Base-by-base conservation (phyloP, 2,797 vertebrate species). In the Mareca penelope region DNA sequence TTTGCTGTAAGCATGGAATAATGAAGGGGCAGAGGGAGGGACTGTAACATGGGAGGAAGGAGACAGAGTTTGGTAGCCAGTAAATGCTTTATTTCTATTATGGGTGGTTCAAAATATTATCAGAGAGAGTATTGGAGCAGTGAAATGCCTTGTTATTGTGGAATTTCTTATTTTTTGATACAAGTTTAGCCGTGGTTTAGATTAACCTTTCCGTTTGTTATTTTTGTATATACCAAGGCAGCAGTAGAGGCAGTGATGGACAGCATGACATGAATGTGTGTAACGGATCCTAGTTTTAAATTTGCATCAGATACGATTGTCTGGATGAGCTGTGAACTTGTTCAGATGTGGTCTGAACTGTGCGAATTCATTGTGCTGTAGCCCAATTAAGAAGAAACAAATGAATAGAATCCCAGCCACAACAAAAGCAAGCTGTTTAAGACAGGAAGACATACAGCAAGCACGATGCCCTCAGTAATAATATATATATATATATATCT, bases 241-340 rank as follows among this genome's bases (percentile, higher is more conserved):
- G 15, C 24, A 23, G 76, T 68, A 81, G 80, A 93, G 86, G 35
- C 42, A 28, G 31, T 48, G 40, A 69, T 88, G 33, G 71, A 28
- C 75, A 93, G 40, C n/a, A 18, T 42, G 56, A 75, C 55, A 50
- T 79, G 59, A 78, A 83, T 37, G 9, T 61, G 22, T 88, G 15
- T 73, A 65, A 72, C 48, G 53, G 57, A 78, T 78, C 29, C 31
- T 65, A 37, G 79, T 60, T 91, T 93, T 42, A 64, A 65, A 79
- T 78, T 90, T 89, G 24, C 55, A 53, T 90, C 57, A 69, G 46
- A 59, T 91, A 75, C 68, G 44, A 37, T 85, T 90, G 70, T 90
- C 61, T 69, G 53, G 26, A 15, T 93, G 75, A 81, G 60, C 81
- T 90, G 22, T 67, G 68, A 52, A 39, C 52, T 81, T 95, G 59